These are phyloP conservation scores for Branchipolynoe longqiensis DNA, from an alignment of 2,888 invertebrate species.

Conservation along the genomic window DNA sequence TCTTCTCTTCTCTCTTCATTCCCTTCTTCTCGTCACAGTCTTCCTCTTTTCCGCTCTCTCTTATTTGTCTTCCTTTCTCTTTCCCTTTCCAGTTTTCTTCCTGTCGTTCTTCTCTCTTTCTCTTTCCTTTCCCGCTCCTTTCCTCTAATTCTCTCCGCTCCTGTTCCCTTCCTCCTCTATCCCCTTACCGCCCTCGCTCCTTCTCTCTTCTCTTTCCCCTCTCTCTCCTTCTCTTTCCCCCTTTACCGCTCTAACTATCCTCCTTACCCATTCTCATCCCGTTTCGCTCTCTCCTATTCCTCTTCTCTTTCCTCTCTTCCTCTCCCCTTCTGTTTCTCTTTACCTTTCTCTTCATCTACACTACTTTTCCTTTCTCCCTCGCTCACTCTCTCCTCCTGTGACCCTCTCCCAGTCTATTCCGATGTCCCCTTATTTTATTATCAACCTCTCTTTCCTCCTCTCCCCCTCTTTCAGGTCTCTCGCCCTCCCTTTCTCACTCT, in stretches of 20 bases:
- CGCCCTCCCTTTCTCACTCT: not conserved
- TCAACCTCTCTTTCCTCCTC: too few species aligned
- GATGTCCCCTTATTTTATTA: too few species aligned
- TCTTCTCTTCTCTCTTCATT: not conserved
- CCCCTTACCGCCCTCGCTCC: not conserved
- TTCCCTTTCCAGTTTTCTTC: not conserved
- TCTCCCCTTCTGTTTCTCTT: not conserved
- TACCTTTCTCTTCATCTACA: not conserved
- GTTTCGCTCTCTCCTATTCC: not conserved
- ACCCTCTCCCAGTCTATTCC: not conserved
- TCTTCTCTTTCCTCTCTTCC: not conserved
- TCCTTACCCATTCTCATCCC: not conserved
- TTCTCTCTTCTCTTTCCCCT: slow-evolving; percentile 3
- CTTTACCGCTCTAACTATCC: not conserved
- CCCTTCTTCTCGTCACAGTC: not conserved
- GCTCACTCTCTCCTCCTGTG: too few species aligned
- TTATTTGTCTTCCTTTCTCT: not conserved
- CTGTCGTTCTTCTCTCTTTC: not conserved
- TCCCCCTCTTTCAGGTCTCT: too few species aligned
- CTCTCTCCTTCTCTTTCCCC: not conserved
- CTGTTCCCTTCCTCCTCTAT: not conserved
- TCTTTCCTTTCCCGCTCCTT: not conserved
- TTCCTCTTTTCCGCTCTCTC: slow-evolving; percentile 1
- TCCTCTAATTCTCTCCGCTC: not conserved
- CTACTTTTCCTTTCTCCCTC: not conserved